Evolutionary conservation across 2,113 vertebrate species (phyloP), one percentile per base, ranked within the genome.

Genomic region (Crotalus viridis): DNA sequence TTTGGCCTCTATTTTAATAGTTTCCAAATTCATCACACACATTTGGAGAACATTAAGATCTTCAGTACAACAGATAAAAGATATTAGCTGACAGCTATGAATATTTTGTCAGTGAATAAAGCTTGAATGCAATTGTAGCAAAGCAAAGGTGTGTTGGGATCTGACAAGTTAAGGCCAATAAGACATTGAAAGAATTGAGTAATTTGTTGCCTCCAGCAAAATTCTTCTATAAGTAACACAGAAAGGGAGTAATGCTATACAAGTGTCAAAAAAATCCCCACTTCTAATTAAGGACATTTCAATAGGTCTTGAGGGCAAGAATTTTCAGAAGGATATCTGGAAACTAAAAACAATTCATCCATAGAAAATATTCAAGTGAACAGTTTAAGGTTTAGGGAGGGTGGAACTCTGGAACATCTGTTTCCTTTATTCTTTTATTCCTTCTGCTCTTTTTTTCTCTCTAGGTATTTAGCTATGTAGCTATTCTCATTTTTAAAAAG

Each of bases 21-120:
- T 95, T 96, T 96, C 95, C 94, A 96, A 96, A 97, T 96, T 95
- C 94, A 95, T 95, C 95, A 94, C 94, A 94, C 90, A 55, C 52
- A 26, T 94, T 95, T 91, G 94, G 85, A 57, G 64, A 90, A 94
- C 93, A 93, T 95, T 94, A 93, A 92, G 93, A 94, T 96, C 94
- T 95, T 94, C 9, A 4, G 61, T 89, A 74, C 94, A 92, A 93
- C 93, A 94, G 94, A 94, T 95, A 94, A 94, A 51, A 15, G n/a
- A 81, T 91, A 93, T 93, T 94, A 55, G n/a, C 91, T 93, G 92
- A 90, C 93, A 92, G 46, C 59, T 61, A 69, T 69, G 88, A 81
- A 39, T 87, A 92, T 95, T 91, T 94, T 95, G 88, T 95, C 92
- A 85, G 81, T 87, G 69, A 90, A 56, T 88, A 22, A 56, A 88